A percentile compares a stretch with the other conserved stretches of the same genome.
Conservation (phyloP, 2,113 vertebrate genomes). For the Grus americana region DNA sequence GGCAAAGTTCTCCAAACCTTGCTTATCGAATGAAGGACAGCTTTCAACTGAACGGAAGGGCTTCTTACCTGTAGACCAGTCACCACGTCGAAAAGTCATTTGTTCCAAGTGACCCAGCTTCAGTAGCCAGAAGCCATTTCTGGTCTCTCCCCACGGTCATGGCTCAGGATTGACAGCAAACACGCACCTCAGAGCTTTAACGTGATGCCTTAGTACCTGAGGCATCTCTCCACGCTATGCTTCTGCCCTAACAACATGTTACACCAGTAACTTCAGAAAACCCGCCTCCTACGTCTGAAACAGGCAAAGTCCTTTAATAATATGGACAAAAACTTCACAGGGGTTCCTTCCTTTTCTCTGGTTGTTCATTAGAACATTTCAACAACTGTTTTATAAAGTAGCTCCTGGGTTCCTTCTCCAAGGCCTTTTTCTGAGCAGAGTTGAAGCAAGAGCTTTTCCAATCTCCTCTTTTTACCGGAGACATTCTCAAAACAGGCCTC, state of each 20-base stretch:
- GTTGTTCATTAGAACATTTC: neutral
- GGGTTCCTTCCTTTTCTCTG: neutral
- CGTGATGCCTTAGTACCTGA: neutral
- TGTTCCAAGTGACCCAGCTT: neutral
- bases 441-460: neutral
- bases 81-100: neutral
- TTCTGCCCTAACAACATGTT: neutral
- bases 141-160: neutral
- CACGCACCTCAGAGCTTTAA: neutral
- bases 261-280: neutral
- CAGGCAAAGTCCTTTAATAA: neutral
- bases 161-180: neutral
- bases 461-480: neutral
- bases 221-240: accelerated
- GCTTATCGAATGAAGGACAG: neutral
- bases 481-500: neutral
- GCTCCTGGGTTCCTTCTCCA: neutral
- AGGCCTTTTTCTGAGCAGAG: neutral
- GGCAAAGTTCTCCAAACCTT: neutral
- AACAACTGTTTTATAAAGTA: neutral
- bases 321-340: neutral
- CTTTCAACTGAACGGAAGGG: neutral
- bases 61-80: neutral
- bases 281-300: neutral
- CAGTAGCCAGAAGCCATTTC: neutral